Conservation (phyloP, 2,797 vertebrate genomes). For the Argya squamiceps region DNA sequence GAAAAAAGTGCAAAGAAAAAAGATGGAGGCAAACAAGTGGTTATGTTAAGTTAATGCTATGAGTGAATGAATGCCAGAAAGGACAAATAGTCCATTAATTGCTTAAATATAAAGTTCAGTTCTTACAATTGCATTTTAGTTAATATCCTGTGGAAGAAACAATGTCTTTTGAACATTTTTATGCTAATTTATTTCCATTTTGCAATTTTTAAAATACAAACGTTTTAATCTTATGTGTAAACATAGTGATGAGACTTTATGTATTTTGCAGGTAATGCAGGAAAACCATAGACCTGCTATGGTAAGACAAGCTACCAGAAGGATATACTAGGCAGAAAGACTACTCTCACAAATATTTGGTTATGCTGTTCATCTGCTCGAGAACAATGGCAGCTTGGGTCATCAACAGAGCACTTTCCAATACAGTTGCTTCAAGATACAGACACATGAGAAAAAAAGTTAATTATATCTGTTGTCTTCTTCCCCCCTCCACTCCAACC, state of each 20-base stretch:
- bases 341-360: not conserved
- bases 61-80: not conserved
- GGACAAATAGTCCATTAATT: not conserved
- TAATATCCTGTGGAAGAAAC: not conserved
- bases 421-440: accelerated
- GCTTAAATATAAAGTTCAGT: not conserved
- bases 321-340: not conserved
- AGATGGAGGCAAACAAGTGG: not conserved
- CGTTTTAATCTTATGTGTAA: not conserved
- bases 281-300: not conserved
- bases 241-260: not conserved
- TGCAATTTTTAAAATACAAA: not conserved
- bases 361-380: not conserved
- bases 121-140: not conserved
- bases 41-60: not conserved
- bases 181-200: not conserved
- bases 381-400: not conserved
- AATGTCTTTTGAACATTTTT: not conserved
- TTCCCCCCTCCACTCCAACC: no score
- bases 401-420: not conserved
- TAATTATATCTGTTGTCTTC: not conserved
- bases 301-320: not conserved
- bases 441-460: not conserved
- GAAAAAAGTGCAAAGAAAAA: not conserved
- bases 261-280: not conserved